These are phyloP conservation scores for Hylomyscus alleni DNA, from an alignment of 2,797 vertebrate genomes.

Conservation along the genomic window DNA sequence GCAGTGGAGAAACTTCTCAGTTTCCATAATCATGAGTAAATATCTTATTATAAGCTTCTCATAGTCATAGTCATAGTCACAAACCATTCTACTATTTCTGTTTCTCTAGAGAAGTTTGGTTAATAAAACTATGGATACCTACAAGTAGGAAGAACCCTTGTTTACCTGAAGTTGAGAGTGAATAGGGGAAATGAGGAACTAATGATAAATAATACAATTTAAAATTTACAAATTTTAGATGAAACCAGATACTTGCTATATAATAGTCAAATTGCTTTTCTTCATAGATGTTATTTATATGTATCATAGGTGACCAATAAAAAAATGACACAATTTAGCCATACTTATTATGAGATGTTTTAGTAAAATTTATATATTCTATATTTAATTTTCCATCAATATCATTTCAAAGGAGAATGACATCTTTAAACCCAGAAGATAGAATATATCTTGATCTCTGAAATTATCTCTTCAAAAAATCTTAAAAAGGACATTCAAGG, in stretches of 20 bases:
- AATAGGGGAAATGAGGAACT: background rate
- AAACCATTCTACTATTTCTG: background rate
- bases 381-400: conserved; percentile 52
- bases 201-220: conserved; percentile 26
- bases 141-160: background rate
- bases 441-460: conserved; percentile 44
- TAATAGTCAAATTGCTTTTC: conserved; percentile 17
- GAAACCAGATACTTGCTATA: background rate
- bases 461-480: conserved; percentile 64
- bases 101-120: background rate
- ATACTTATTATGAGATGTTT: conserved; percentile 33
- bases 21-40: background rate
- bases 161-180: background rate
- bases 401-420: background rate
- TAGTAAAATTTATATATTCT: conserved; percentile 43
- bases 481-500: conserved; percentile 16
- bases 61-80: background rate
- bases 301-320: conserved; percentile 32
- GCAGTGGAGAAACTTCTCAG: background rate
- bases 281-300: conserved; percentile 34
- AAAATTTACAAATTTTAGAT: conserved; percentile 46
- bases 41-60: background rate
- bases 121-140: background rate
- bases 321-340: conserved; percentile 46
- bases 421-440: conserved; percentile 58